Evolutionary conservation across 2,113 vertebrate genomes (phyloP), one percentile per base, ranked within the genome.

Genomic region (Heterotis niloticus): DNA sequence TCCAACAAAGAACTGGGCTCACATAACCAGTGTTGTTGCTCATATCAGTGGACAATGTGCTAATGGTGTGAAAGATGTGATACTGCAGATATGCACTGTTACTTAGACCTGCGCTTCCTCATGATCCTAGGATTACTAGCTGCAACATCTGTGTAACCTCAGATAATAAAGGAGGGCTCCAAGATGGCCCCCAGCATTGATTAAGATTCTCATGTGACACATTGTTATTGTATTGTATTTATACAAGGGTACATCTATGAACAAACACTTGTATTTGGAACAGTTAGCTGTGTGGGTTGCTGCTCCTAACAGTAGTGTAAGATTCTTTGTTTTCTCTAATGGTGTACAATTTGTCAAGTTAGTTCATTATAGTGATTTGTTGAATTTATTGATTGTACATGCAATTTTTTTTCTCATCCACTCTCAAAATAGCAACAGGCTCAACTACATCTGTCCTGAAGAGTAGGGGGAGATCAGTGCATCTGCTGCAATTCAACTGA

Each of bases 111-210:
- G 14, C 12, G 14, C 14, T 20, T 62, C 60, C 60, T 44, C 3
- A 44, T 44, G 34, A 44, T 7, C 34, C 34, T 44, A 44, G 34
- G 60, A 62, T 13, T 12, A 14, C 14, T 66, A 10, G 10, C 5
- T 66, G 44, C 24, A 44, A 62, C 67, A 70, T 66, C 65, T 70
- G 66, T 70, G 77, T 60, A 78, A 78, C 77, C 67, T 28, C 67
- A 78, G 77, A 78, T 34, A 66, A 52, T 17, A 56, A 75, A 17
- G 60, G 60, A 20, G 60, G 14, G 60, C 20, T 62, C 14, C 60
- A 17, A 13, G 20, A 14, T 20, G 56, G 57, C 73, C 56, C 24
- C 60, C 5, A 26, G 17, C 77, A n/a, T 29, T 51, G 23, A n/a
- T n/a, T n/a, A n/a, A 44, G 26, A 64, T 56, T 56, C 73, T 69